phyloP scores from a whole-genome alignment of 2,888 invertebrate species.

The Auanema sp. region DNA sequence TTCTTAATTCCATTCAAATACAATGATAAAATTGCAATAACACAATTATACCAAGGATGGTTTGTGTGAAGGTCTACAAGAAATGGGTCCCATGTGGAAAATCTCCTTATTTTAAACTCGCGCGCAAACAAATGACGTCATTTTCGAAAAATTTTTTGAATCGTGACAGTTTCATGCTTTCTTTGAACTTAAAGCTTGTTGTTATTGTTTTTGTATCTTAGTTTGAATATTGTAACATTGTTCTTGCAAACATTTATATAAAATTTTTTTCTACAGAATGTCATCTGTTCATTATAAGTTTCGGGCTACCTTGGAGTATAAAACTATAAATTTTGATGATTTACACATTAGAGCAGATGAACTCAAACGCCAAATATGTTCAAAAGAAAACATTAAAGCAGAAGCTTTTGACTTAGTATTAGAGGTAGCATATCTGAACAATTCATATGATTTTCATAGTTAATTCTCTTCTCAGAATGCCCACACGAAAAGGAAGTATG shows the following conservation, averaged over 20 bases:
- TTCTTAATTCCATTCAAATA: too few species aligned
- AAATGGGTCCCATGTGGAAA: too few species aligned
- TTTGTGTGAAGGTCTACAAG: too few species aligned
- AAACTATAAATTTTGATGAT: constrained; percentile 81
- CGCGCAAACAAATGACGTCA: too few species aligned
- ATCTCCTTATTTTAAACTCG: too few species aligned
- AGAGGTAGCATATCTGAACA: constrained; percentile 26
- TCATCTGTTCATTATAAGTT: constrained; percentile 97
- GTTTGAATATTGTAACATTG: neutral
- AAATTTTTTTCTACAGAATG: constrained; percentile 53
- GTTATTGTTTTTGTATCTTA: neutral
- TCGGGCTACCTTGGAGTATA: constrained; percentile 91
- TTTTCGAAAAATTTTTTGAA: neutral
- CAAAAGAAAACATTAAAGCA: constrained; percentile 90
- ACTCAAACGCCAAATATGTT: constrained; percentile 88
- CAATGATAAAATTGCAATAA: too few species aligned
- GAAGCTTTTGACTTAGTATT: constrained; percentile 88
- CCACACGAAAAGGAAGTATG: constrained; percentile 74
- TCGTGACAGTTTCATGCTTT: neutral
- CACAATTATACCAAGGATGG: too few species aligned
- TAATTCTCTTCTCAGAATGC: constrained; percentile 71
- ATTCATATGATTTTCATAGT: neutral
- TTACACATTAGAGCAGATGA: constrained; percentile 92
- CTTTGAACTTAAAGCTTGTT: neutral
- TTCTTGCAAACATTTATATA: too few species aligned